Conservation (phyloP, 2,113 vertebrate species). For the Thalassoma bifasciatum region DNA sequence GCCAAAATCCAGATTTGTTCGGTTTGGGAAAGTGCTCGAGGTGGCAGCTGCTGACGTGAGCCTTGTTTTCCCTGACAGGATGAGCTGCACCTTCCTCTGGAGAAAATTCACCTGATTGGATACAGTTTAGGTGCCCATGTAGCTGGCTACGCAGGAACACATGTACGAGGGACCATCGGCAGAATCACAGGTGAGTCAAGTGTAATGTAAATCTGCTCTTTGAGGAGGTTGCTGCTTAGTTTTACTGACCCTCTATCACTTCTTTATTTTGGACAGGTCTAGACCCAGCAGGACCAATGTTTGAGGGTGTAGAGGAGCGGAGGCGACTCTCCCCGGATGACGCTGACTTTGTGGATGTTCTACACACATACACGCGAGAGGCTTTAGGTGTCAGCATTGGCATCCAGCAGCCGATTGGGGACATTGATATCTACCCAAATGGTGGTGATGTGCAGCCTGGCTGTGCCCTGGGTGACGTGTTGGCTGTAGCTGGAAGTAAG, state of each 20-base stretch:
- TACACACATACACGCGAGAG: conserved; percentile 93
- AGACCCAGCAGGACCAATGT: conserved; percentile 97
- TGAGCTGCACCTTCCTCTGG: conserved; percentile 82
- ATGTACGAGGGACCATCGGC: conserved; percentile 87
- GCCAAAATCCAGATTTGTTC: conserved; percentile 29
- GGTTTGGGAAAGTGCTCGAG: conserved; percentile 11
- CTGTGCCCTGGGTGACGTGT: conserved; percentile 87
- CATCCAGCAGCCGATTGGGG: conserved; percentile 94
- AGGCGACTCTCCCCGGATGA: conserved; percentile 93
- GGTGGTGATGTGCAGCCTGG: conserved; percentile 95
- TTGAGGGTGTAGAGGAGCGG: conserved; percentile 88
- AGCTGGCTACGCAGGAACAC: conserved; percentile 92
- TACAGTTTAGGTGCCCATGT: conserved; percentile 97
- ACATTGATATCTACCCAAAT: conserved; percentile 96
- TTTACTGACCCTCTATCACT: background rate
- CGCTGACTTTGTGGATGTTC: conserved; percentile 94
- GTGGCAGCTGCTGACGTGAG: conserved; percentile 42
- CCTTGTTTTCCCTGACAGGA: conserved; percentile 79
- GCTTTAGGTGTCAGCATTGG: conserved; percentile 95
- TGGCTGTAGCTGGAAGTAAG: conserved; percentile 91
- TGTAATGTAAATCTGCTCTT: background rate
- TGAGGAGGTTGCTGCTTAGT: background rate
- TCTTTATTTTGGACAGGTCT: conserved; percentile 81
- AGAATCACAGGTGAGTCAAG: conserved; percentile 90
- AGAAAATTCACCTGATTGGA: conserved; percentile 92